Evolutionary conservation across 2,888 invertebrate species (phyloP).

Genomic region (Standfussiana lucernea): DNA sequence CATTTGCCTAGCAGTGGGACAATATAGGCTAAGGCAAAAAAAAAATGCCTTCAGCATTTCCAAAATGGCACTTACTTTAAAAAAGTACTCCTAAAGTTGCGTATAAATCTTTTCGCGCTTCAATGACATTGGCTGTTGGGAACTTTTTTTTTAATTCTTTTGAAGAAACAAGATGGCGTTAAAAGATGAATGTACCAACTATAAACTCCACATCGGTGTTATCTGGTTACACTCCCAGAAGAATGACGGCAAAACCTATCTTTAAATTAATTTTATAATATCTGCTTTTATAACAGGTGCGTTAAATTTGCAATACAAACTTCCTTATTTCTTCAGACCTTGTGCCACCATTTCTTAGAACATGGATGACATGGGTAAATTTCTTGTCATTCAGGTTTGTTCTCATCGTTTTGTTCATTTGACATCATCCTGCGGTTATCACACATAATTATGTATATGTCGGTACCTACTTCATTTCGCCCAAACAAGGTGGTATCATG

Average conservation of each 20-base stretch:
- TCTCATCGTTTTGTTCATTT: slow-evolving; percentile 29
- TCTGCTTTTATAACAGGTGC: background rate
- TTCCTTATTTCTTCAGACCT: slow-evolving; percentile 56
- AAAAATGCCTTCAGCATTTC: background rate
- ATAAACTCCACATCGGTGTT: background rate
- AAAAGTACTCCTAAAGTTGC: background rate
- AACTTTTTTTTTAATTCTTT: background rate
- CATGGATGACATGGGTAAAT: background rate
- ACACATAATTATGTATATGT: slow-evolving; percentile 8
- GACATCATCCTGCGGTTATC: slow-evolving; percentile 58
- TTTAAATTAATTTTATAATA: background rate
- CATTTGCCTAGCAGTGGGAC: no score
- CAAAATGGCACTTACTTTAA: background rate
- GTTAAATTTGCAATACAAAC: background rate
- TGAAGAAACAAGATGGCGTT: background rate
- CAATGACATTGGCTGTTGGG: background rate
- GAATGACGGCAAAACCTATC: background rate
- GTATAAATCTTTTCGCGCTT: background rate
- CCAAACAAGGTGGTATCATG: slow-evolving; percentile 19
- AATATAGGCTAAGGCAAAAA: no score
- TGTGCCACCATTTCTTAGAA: slow-evolving; percentile 47
- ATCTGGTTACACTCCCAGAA: background rate
- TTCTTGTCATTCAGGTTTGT: slow-evolving; percentile 21
- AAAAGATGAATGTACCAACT: background rate
- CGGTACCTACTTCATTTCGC: background rate